phyloP scores from a whole-genome alignment of 1,140 invertebrate species.

The roundworm (Caenorhabditis elegans) region DNA sequence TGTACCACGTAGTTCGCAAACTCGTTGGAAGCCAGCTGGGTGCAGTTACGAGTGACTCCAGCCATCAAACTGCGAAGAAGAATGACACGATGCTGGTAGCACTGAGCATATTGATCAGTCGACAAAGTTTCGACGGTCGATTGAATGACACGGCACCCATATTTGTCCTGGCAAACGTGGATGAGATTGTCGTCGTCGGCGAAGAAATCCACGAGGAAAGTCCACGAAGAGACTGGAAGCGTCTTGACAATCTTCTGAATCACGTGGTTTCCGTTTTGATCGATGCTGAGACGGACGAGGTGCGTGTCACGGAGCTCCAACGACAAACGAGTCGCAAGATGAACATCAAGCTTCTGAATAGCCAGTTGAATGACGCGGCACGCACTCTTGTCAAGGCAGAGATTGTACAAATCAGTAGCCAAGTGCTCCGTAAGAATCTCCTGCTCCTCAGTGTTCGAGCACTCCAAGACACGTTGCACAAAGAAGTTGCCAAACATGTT shows the following conservation, averaged over 20 bases:
- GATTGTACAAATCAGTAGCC: conserved; percentile 19
- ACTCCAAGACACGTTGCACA: conserved; percentile 35
- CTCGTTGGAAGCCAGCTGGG: conserved; percentile 43
- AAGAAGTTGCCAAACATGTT: conserved; percentile 53
- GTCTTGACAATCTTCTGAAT: conserved; percentile 45
- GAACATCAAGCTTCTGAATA: conserved; percentile 38
- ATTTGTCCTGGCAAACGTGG: conserved; percentile 47
- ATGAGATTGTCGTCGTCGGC: conserved; percentile 22
- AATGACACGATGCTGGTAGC: not conserved
- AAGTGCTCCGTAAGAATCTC: not conserved
- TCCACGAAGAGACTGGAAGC: conserved; percentile 11
- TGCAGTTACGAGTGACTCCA: conserved; percentile 32
- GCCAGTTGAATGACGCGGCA: conserved; percentile 49
- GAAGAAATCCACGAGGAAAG: not conserved
- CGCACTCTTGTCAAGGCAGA: conserved; percentile 48
- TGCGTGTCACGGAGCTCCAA: conserved; percentile 13
- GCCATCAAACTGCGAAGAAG: conserved; percentile 21
- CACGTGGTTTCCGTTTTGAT: conserved; percentile 53
- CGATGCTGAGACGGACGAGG: conserved; percentile 41
- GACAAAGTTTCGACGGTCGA: conserved; percentile 43
- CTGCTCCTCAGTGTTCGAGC: conserved; percentile 11
- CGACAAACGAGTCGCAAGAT: not conserved
- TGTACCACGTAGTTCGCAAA: conserved; percentile 52
- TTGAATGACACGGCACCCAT: conserved; percentile 49
- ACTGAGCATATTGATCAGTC: not conserved